Conservation (phyloP, 2,113 vertebrate species). For the Grammomys dolichurus region DNA sequence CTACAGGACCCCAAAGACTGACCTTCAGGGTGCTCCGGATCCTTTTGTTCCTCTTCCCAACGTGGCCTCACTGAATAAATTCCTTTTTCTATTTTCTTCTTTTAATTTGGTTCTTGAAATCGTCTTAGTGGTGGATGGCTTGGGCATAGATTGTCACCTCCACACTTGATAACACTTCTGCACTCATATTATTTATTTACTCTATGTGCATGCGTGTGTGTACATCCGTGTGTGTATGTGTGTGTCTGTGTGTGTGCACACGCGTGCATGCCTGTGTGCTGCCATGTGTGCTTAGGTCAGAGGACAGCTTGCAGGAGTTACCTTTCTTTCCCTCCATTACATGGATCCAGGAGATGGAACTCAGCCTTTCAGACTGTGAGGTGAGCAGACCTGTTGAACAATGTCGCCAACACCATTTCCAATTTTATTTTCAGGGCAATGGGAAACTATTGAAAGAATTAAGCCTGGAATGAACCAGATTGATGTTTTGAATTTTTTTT, state of each 20-base stretch:
- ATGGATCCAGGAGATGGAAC: background rate
- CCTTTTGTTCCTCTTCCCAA: background rate
- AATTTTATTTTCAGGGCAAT: background rate
- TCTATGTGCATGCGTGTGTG: background rate
- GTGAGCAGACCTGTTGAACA: no score
- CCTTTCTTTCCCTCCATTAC: background rate
- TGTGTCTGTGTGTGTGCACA: no score
- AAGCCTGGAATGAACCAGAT: background rate
- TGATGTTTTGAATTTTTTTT: background rate
- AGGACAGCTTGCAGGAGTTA: background rate
- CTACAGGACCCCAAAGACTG: background rate
- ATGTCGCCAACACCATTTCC: background rate
- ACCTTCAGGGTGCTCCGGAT: background rate
- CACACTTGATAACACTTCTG: background rate
- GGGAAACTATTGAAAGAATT: background rate
- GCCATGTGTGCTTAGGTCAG: no score
- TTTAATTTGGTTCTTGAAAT: background rate
- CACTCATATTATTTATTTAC: background rate
- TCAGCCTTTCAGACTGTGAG: background rate
- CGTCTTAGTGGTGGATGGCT: background rate
- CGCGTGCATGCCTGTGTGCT: no score
- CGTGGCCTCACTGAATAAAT: background rate
- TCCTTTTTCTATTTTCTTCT: background rate
- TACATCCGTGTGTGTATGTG: background rate
- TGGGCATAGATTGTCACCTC: background rate